These are phyloP conservation scores for Caenorhabditis afra DNA, from an alignment of 2,888 invertebrate genomes.

Conservation along the genomic window DNA sequence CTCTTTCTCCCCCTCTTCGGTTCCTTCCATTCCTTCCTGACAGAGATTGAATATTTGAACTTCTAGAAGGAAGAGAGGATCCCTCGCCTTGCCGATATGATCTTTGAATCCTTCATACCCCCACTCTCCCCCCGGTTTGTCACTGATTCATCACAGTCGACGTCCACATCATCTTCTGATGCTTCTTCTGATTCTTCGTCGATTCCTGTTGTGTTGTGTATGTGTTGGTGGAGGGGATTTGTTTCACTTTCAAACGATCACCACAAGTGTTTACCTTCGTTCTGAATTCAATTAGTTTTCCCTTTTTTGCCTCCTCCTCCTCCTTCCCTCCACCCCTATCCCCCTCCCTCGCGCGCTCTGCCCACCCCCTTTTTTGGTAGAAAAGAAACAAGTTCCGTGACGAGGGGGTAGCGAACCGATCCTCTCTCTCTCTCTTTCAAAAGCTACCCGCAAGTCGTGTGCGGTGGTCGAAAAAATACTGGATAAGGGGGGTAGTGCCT, in stretches of 20 bases:
- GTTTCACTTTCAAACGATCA: too few relatives aligned
- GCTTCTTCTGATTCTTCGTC: too few relatives aligned
- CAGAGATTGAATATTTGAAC: slow-evolving; percentile 34
- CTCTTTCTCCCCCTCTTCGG: not conserved
- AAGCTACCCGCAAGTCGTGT: not conserved
- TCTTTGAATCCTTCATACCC: slow-evolving; percentile 47
- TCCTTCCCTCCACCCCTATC: too few relatives aligned
- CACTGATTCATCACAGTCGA: not conserved
- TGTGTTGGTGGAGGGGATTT: too few relatives aligned
- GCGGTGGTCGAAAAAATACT: slow-evolving; percentile 39
- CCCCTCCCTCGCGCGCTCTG: too few relatives aligned
- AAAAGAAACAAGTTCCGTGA: too few relatives aligned
- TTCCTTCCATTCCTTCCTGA: not conserved
- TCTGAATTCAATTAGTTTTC: too few relatives aligned
- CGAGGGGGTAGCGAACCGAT: not conserved
- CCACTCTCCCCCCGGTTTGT: slow-evolving; percentile 1
- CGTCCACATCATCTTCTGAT: too few relatives aligned
- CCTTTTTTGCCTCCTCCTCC: too few relatives aligned
- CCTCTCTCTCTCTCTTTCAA: not conserved
- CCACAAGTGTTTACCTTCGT: too few relatives aligned
- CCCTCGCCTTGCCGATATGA: not conserved
- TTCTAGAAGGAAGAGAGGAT: not conserved
- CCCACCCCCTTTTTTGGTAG: too few relatives aligned
- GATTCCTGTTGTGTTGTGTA: too few relatives aligned
- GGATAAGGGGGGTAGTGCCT: slow-evolving; percentile 45